phyloP scores from a whole-genome alignment of 2,888 invertebrate genomes.

The Cordilura impudica region DNA sequence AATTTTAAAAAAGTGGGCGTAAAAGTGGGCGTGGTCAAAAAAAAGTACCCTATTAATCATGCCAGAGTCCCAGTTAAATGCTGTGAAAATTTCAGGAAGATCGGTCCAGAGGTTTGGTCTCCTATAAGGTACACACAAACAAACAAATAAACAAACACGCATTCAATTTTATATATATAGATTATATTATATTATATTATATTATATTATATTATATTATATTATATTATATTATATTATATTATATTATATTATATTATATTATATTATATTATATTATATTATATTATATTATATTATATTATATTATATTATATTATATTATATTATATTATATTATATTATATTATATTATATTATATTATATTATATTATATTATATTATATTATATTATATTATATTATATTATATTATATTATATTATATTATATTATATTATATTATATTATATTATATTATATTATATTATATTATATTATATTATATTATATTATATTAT shows the following conservation, averaged over 20 bases:
- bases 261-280: not conserved
- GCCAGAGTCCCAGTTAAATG: too few relatives aligned
- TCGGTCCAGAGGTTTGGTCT: too few relatives aligned
- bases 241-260: not conserved
- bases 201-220: not conserved
- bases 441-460: not conserved
- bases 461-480: not conserved
- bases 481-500: not conserved
- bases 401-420: not conserved
- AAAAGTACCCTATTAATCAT: too few relatives aligned
- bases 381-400: not conserved
- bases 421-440: not conserved
- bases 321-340: not conserved
- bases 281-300: not conserved
- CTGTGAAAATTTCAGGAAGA: too few relatives aligned
- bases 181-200: not conserved
- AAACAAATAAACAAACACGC: too few relatives aligned
- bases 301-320: not conserved
- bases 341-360: not conserved
- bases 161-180: too few relatives aligned
- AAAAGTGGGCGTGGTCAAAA: too few relatives aligned
- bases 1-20: too few relatives aligned
- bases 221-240: not conserved
- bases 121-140: too few relatives aligned
- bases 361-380: not conserved